Base-by-base conservation (phyloP, 2,113 vertebrate genomes). In the Pungitius pungitius region DNA sequence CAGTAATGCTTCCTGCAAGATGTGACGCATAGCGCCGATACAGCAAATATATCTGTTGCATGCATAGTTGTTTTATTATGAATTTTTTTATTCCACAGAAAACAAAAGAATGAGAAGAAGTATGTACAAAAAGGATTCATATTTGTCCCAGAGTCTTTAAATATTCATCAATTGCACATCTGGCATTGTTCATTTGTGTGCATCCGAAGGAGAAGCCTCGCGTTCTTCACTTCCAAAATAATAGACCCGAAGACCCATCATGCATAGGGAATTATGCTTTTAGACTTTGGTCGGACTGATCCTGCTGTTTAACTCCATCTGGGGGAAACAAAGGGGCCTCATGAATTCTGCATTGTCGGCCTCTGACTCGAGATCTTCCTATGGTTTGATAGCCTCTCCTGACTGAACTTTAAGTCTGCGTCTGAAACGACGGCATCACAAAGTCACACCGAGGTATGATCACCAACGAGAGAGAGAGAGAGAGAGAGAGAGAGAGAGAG, bases 181-280 rank as follows among this genome's bases (percentile, higher is more conserved):
- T 83, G 87, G 70, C 88, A 90, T 87, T 90, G 85, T 92, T 92
- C 80, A 75, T 80, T 78, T 74, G 76, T 73, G 72, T 37, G 56
- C 54, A 78, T 82, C 86, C 62, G 77, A 83, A 35, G 33, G 40
- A 84, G 63, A 61, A 64, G 77, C 63, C 43, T 64, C 51, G 60
- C 81, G 55, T 82, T 82, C 78, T 73, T 75, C 68, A 30, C 80
- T 65, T 73, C 52, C 81, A 84, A n/a, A 87, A 92, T 85, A 91
- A 90, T 82, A 72, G 83, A 80, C 35, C 69, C 69, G 52, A 75
- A 87, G 83, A 85, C 77, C 68, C 77, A 55, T 84, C 80, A 85
- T 88, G 91, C 80, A 84, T 87, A 89, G 75, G 77, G 76, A 91
- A 91, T 77, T 12, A 86, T 69, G 90, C 92, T 93, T 91, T 94